phyloP scores from a whole-genome alignment of 2,113 vertebrate species.

The Ptyas mucosa region DNA sequence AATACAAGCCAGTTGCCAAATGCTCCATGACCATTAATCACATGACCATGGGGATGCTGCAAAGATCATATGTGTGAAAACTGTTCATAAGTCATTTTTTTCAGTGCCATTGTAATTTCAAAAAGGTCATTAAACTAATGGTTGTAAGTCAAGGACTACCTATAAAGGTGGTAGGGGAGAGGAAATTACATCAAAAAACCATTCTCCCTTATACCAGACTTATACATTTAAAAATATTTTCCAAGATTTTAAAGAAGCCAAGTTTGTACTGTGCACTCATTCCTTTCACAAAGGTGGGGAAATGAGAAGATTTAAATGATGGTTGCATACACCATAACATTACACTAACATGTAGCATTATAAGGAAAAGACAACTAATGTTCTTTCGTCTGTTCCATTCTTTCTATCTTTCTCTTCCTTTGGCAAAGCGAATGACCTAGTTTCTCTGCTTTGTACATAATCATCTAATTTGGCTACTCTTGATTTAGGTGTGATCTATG shows the following conservation, averaged over 20 bases:
- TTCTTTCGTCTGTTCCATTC: background rate
- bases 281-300: background rate
- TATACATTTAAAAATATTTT: conserved; percentile 2
- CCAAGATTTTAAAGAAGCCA: background rate
- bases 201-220: background rate
- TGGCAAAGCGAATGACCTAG: background rate
- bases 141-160: background rate
- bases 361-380: background rate
- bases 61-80: background rate
- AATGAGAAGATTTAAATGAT: background rate
- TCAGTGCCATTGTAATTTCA: background rate
- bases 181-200: background rate
- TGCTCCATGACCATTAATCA: background rate
- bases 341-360: background rate
- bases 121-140: background rate
- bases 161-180: background rate
- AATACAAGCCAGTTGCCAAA: background rate
- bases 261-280: background rate
- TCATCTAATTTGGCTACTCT: background rate
- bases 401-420: background rate
- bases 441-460: background rate
- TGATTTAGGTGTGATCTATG: background rate
- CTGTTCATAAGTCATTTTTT: background rate
- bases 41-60: background rate
- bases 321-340: background rate